Evolutionary conservation across 2,888 invertebrate species (phyloP), one percentile per base, ranked within the genome.

Genomic region (Drosophila mulleri): DNA sequence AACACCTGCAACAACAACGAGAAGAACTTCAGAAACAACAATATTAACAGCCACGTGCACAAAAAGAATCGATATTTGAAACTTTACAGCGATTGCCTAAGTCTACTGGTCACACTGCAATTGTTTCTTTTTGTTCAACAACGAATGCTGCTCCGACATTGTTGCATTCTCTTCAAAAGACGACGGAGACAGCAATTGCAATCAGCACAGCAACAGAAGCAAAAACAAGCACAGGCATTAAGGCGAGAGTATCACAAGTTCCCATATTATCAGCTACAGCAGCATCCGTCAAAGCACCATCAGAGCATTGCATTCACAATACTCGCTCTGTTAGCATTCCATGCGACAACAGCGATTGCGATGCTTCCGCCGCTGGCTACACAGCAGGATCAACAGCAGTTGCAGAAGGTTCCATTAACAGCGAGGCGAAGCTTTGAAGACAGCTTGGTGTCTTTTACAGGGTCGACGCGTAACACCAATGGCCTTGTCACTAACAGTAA

Each of bases 291-390:
- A 29, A 29, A 54, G 47, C 60, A 54, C 9, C 50, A 65, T 16
- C 47, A 61, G 35, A 71, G 50, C 64, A 56, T 69, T 57, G 72
- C 84, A 68, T 82, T 82, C 66, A 74, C 86, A 66, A 81, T 88
- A 44, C 61, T 81, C 53, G 78, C 62, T 57, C 68, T 91, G 72
- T 75, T 91, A 74, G 63, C 83, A 20, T 59, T 88, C 35, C 83
- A 88, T 69, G 84, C 84, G 54, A 80, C 87, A 58, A 70, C 75
- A 44, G 60, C 72, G 59, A 65, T 58, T 53, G 73, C 76, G 8
- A 20, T 44, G 63, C 73, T 56, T 23, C 37, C 66, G 45, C 54
- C 75, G 63, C 53, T 20, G 7, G 11, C 61, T 47, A 44, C 65
- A 23, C 59, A 37, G 48, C 72, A 59, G 39, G 58, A 37, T 8